Percentiles rank a stretch among this genome's conserved stretches.
Conservation (phyloP, 1,140 invertebrate genomes). For the Sinella curviseta region DNA sequence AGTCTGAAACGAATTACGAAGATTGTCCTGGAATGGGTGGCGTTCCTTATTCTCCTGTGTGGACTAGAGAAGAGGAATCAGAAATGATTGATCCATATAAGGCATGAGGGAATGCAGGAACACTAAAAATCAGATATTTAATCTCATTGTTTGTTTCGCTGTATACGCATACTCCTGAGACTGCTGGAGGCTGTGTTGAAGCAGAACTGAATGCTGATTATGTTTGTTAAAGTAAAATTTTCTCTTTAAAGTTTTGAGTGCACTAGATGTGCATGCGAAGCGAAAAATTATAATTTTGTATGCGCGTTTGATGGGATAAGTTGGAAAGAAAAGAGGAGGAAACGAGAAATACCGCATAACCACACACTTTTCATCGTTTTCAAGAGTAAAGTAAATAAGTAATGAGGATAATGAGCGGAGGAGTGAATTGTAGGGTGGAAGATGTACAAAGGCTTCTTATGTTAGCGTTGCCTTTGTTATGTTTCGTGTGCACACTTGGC, state of each 20-base stretch:
- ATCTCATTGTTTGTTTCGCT: not conserved
- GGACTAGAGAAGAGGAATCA: not conserved
- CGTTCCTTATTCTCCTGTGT: too few relatives aligned
- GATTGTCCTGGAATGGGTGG: too few relatives aligned
- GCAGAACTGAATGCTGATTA: too few relatives aligned
- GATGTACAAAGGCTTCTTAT: not conserved
- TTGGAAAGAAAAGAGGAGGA: not conserved
- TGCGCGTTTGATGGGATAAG: not conserved
- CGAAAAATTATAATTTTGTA: too few relatives aligned
- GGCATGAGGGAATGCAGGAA: not conserved
- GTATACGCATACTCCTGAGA: not conserved
- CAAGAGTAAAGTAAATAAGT: not conserved
- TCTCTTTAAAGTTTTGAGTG: too few relatives aligned
- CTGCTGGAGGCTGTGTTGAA: not conserved
- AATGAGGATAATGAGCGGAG: not conserved
- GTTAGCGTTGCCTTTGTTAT: too few relatives aligned
- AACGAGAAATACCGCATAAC: not conserved
- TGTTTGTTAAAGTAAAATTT: not conserved
- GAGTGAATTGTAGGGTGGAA: not conserved
- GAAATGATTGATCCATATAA: not conserved
- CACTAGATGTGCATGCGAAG: too few relatives aligned
- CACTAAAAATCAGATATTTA: not conserved
- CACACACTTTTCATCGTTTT: not conserved
- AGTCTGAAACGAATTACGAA: too few relatives aligned
- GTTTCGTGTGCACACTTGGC: too few relatives aligned